phyloP scores from a whole-genome alignment of 2,888 invertebrate species.

The Therioaphis trifolii region DNA sequence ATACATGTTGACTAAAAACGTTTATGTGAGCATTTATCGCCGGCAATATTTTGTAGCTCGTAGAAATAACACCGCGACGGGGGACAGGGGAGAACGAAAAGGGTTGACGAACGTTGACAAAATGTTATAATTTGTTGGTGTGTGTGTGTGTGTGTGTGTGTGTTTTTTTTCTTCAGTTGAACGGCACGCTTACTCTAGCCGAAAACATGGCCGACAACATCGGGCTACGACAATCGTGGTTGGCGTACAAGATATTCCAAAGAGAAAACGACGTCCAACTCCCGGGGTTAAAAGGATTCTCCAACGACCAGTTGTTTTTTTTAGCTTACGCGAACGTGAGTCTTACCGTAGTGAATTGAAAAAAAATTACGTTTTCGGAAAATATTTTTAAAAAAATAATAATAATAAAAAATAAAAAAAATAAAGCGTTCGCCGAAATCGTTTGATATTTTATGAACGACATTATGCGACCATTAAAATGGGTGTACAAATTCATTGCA shows the following conservation, averaged over 20 bases:
- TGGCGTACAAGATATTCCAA: slow-evolving; percentile 34
- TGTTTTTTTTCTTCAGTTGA: background rate
- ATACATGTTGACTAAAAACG: slow-evolving; percentile 27
- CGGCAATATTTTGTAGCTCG: background rate
- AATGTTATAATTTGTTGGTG: background rate
- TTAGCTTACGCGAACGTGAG: slow-evolving; percentile 55
- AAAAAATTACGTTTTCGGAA: too few species aligned
- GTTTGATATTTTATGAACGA: too few species aligned
- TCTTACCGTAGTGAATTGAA: too few species aligned
- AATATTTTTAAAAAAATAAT: too few species aligned
- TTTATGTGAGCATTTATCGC: background rate
- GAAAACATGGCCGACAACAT: slow-evolving; percentile 63
- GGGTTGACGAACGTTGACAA: background rate
- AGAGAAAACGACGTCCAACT: background rate
- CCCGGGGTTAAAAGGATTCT: slow-evolving; percentile 7
- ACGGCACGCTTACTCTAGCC: slow-evolving; percentile 66
- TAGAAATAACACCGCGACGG: too few species aligned
- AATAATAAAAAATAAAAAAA: too few species aligned
- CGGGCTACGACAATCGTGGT: slow-evolving; percentile 41
- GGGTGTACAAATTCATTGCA: too few species aligned
- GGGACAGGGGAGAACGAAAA: too few species aligned
- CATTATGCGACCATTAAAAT: too few species aligned
- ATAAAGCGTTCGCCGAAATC: background rate
- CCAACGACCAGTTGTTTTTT: slow-evolving; percentile 46
- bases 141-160: too few species aligned